These are phyloP conservation scores for Daboia siamensis DNA, from an alignment of 2,113 vertebrate species.

Conservation along the genomic window DNA sequence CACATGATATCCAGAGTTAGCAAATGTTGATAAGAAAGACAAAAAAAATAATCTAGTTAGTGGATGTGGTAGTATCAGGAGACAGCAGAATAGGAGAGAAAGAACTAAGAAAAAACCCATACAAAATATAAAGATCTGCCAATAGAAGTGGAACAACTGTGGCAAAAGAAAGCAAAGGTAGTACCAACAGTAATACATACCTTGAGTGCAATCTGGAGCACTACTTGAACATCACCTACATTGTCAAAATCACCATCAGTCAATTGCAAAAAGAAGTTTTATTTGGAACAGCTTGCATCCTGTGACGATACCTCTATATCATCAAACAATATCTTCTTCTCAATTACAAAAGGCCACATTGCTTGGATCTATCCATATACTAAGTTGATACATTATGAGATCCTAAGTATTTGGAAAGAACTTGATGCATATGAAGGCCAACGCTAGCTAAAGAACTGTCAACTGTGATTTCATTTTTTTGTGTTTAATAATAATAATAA, in stretches of 20 bases:
- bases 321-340: neutral
- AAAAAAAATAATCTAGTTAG: neutral
- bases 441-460: neutral
- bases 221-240: neutral
- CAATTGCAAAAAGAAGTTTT: neutral
- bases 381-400: neutral
- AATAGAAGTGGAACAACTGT: neutral
- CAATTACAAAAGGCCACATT: neutral
- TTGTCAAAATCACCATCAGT: neutral
- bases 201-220: neutral
- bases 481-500: neutral
- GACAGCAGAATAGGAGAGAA: neutral
- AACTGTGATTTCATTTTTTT: neutral
- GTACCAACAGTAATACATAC: neutral
- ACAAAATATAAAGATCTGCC: neutral
- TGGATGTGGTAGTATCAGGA: neutral
- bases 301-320: neutral
- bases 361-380: neutral
- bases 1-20: neutral
- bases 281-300: neutral
- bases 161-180: neutral
- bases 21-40: neutral
- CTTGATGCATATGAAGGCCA: neutral
- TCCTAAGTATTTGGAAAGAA: neutral
- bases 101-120: neutral